These are phyloP conservation scores for Cephus cinctus DNA, from an alignment of 1,140 invertebrate species.

Conservation along the genomic window DNA sequence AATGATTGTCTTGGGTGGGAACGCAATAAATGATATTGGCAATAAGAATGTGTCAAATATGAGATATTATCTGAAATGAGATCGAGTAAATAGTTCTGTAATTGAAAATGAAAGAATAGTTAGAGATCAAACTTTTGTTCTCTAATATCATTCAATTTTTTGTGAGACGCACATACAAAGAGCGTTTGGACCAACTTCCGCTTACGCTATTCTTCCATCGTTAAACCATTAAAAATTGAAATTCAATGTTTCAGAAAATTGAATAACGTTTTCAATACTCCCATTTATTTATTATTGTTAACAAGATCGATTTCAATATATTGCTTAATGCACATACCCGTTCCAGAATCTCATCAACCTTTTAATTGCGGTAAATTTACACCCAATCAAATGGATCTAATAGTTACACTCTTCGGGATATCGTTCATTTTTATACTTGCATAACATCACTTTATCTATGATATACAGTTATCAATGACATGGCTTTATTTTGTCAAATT, in stretches of 20 bases:
- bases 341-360: no score
- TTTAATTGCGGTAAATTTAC: no score
- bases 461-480: slow-evolving; percentile 30
- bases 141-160: not conserved
- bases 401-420: slow-evolving; percentile 4
- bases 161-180: not conserved
- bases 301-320: no score
- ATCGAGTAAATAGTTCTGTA: not conserved
- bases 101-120: not conserved
- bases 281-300: no score
- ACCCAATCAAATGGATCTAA: not conserved
- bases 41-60: not conserved
- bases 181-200: no score
- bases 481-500: slow-evolving; percentile 13
- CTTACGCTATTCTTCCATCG: no score
- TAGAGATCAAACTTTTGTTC: not conserved
- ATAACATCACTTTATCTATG: not conserved
- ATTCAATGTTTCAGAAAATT: no score
- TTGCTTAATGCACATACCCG: no score
- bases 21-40: no score
- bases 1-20: no score
- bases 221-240: no score
- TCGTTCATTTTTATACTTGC: slow-evolving; percentile 7
- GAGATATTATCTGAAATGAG: not conserved
- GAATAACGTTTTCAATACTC: no score